These are phyloP conservation scores for Phylloscopus trochiloides DNA, from an alignment of 2,113 vertebrate genomes.

Conservation along the genomic window DNA sequence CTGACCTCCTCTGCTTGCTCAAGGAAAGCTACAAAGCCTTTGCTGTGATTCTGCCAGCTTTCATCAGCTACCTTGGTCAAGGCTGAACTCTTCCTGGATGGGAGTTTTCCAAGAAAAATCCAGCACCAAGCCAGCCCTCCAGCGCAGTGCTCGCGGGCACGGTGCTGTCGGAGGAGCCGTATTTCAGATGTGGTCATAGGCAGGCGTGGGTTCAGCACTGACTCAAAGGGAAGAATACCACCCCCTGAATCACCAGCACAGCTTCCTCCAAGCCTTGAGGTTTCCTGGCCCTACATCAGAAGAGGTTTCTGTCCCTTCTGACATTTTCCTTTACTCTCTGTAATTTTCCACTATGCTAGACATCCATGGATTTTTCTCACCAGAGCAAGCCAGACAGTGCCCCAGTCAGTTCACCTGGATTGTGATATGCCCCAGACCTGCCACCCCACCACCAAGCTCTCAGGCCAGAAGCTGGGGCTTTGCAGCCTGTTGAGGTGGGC, in stretches of 20 bases:
- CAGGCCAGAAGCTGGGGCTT: not conserved
- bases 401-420: not conserved
- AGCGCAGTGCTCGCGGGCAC: not conserved
- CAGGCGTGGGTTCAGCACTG: conserved; percentile 23
- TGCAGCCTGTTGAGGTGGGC: not conserved
- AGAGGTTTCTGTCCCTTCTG: conserved; percentile 22
- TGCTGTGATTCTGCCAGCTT: conserved; percentile 39
- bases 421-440: not conserved
- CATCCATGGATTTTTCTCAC: not conserved
- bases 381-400: not conserved
- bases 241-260: conserved; percentile 44
- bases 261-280: conserved; percentile 40
- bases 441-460: not conserved
- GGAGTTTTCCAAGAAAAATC: conserved; percentile 54
- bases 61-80: not conserved
- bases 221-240: conserved; percentile 64
- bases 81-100: not conserved
- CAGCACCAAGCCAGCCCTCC: not conserved
- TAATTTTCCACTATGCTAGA: conserved; percentile 52
- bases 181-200: conserved; percentile 66
- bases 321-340: not conserved
- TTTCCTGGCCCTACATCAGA: conserved; percentile 46
- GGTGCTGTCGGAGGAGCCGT: not conserved
- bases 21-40: conserved; percentile 34
- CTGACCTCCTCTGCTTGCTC: not conserved